These are phyloP conservation scores for Cenopis cana DNA, from an alignment of 2,888 invertebrate species.

Conservation along the genomic window DNA sequence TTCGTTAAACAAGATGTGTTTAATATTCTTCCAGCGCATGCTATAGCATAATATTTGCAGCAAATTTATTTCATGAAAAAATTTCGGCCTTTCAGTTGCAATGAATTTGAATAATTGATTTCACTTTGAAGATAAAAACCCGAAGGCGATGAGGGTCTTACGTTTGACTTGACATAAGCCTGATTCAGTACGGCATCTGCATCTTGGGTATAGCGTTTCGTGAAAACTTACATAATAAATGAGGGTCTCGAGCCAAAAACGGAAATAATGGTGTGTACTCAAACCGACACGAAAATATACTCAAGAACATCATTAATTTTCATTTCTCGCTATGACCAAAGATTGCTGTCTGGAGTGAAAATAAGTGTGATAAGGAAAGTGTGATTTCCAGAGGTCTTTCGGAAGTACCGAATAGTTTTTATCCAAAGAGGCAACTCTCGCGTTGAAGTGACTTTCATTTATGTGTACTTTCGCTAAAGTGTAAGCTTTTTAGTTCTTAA, in stretches of 20 bases:
- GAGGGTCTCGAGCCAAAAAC: slow-evolving; percentile 78
- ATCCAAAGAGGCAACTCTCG: slow-evolving; percentile 38
- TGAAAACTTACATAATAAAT: slow-evolving; percentile 80
- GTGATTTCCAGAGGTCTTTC: slow-evolving; percentile 43
- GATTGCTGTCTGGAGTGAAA: slow-evolving; percentile 76
- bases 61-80: slow-evolving; percentile 42
- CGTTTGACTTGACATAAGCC: slow-evolving; percentile 53
- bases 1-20: not conserved
- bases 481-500: slow-evolving; percentile 43
- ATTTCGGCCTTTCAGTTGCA: slow-evolving; percentile 45
- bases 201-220: slow-evolving; percentile 67
- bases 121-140: slow-evolving; percentile 44
- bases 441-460: slow-evolving; percentile 41
- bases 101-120: slow-evolving; percentile 51
- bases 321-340: slow-evolving; percentile 78
- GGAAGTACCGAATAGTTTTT: slow-evolving; percentile 45
- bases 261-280: slow-evolving; percentile 83
- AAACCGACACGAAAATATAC: slow-evolving; percentile 84
- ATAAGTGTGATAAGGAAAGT: slow-evolving; percentile 51
- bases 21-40: slow-evolving; percentile 20
- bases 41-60: slow-evolving; percentile 36
- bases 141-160: slow-evolving; percentile 48
- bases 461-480: slow-evolving; percentile 42
- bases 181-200: slow-evolving; percentile 64
- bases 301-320: slow-evolving; percentile 81